These are phyloP conservation scores for Heliangelus exortis DNA, from an alignment of 2,797 vertebrate species.

Conservation along the genomic window DNA sequence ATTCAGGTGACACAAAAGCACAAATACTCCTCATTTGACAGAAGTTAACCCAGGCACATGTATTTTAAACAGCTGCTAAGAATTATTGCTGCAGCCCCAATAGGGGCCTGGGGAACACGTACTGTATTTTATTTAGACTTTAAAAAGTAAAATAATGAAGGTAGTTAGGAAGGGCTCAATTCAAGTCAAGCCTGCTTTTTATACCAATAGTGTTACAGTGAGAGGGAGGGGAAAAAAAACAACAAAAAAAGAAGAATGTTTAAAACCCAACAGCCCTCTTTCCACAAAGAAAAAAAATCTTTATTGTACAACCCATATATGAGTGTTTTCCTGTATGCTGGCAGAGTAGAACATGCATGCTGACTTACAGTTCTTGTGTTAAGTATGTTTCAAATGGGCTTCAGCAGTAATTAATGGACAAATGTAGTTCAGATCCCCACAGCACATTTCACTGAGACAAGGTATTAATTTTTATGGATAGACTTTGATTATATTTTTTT, in stretches of 20 bases:
- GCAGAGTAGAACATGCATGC: not conserved
- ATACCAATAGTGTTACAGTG: not conserved
- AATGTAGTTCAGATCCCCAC: not conserved
- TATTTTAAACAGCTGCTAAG: not conserved
- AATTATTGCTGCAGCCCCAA: not conserved
- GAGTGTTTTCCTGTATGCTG: not conserved
- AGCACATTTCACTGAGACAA: not conserved
- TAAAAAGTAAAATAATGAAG: not conserved
- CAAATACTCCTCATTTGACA: not conserved
- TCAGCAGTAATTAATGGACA: not conserved
- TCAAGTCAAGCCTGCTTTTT: not conserved
- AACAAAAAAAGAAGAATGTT: not conserved
- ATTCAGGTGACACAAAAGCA: not conserved
- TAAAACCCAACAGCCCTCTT: not conserved
- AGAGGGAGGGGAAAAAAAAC: too few species aligned
- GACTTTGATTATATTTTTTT: not conserved
- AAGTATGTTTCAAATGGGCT: not conserved
- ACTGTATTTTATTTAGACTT: rapidly evolving
- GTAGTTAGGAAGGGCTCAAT: not conserved
- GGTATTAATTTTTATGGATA: not conserved
- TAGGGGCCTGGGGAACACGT: not conserved
- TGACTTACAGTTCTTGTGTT: not conserved
- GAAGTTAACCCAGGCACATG: rapidly evolving
- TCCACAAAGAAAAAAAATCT: not conserved
- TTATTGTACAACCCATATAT: not conserved